Percentiles rank a stretch among this genome's conserved stretches.
phyloP scores from a whole-genome alignment of 2,888 invertebrate genomes.

The Prosopocoilus inquinatus region DNA sequence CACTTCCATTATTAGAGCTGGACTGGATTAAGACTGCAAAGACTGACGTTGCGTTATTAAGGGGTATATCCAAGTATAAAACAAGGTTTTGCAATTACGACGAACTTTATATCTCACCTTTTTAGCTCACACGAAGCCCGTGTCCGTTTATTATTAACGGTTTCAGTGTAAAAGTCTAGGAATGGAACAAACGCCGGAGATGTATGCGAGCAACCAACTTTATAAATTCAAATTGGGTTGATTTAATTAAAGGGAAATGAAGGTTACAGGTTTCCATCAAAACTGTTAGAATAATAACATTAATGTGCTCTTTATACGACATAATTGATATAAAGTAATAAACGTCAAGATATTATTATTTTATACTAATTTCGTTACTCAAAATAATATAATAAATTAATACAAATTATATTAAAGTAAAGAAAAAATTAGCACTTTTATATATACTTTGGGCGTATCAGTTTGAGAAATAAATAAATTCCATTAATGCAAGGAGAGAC shows the following conservation, averaged over 20 bases:
- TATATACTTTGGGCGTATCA: too few relatives aligned
- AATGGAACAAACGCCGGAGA: not conserved
- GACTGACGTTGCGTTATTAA: not conserved
- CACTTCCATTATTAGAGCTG: not conserved
- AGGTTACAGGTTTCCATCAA: too few relatives aligned
- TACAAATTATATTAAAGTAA: too few relatives aligned
- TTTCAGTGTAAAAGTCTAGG: not conserved
- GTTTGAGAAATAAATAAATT: too few relatives aligned
- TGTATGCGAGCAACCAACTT: slow-evolving; percentile 4
- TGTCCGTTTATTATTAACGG: slow-evolving; percentile 8
- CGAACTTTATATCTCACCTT: slow-evolving; percentile 23
- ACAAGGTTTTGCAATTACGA: slow-evolving; percentile 26
- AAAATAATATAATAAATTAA: too few relatives aligned
- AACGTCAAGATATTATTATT: too few relatives aligned
- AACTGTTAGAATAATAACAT: too few relatives aligned
- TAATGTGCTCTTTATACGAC: too few relatives aligned
- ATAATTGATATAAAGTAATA: too few relatives aligned
- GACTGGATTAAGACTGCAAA: not conserved
- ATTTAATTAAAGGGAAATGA: slow-evolving; percentile 8
- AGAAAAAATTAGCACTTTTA: too few relatives aligned
- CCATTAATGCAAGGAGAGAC: too few relatives aligned
- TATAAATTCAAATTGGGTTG: slow-evolving; percentile 11
- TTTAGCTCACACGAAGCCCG: slow-evolving; percentile 22
- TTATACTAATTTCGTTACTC: too few relatives aligned
- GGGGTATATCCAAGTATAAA: slow-evolving; percentile 12